Evolutionary conservation across 2,888 invertebrate species (phyloP).

Genomic region (Thymelicus acteon): DNA sequence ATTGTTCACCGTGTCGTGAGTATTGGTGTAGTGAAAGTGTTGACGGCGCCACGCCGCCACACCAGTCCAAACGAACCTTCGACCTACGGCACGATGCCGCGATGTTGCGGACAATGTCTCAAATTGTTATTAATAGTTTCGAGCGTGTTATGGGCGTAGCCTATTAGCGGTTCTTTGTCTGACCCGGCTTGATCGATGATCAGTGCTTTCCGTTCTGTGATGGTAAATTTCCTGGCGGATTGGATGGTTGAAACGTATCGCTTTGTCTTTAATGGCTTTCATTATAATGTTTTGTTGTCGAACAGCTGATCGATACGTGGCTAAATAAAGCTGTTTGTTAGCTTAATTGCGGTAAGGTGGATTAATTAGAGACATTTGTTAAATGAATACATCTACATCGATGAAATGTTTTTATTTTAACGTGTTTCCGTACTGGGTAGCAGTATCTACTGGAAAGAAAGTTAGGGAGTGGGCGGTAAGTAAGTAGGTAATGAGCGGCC

Average conservation of each 20-base stretch:
- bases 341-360: constrained; percentile 8
- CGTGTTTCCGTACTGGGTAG: too few relatives aligned
- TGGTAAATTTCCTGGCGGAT: constrained; percentile 28
- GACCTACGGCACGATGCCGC: constrained; percentile 20
- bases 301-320: constrained; percentile 3
- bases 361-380: background rate
- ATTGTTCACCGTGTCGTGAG: background rate
- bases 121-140: constrained; percentile 61
- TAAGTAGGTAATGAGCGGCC: too few relatives aligned
- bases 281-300: constrained; percentile 24
- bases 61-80: constrained; percentile 46
- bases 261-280: constrained; percentile 28
- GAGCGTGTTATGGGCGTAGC: constrained; percentile 30
- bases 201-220: constrained; percentile 25
- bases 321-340: constrained; percentile 14
- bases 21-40: constrained; percentile 28
- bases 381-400: background rate
- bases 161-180: constrained; percentile 46
- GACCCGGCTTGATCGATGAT: constrained; percentile 41
- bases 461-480: too few relatives aligned
- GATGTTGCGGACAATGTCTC: constrained; percentile 50
- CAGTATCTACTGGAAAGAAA: too few relatives aligned
- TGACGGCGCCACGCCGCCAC: constrained; percentile 47
- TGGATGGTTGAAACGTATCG: constrained; percentile 18
- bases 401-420: too few relatives aligned